phyloP scores from a whole-genome alignment of 2,113 vertebrate genomes.

The Planiliza haematocheilus region DNA sequence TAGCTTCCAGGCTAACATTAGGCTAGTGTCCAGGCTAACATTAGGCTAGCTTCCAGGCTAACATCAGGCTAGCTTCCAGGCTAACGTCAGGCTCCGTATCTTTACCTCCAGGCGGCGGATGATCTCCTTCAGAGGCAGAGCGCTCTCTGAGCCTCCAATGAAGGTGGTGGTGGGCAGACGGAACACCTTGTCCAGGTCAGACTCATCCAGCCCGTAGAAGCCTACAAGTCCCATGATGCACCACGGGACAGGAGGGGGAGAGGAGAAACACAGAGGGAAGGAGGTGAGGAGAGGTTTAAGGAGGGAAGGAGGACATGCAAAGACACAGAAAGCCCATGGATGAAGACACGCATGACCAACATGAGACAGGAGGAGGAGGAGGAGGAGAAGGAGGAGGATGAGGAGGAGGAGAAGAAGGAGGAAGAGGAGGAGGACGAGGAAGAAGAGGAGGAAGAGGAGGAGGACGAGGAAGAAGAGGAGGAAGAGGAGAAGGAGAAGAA shows the following conservation, averaged over 20 bases:
- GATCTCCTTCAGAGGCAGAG: constrained; percentile 94
- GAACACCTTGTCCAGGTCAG: constrained; percentile 97
- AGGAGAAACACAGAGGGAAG: not conserved
- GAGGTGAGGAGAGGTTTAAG: constrained; percentile 4
- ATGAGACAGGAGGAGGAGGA: not conserved
- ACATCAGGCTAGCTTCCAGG: too few relatives aligned
- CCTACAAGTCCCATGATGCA: constrained; percentile 83
- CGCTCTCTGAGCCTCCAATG: constrained; percentile 93
- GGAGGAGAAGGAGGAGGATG: not conserved
- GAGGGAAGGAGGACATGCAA: not conserved
- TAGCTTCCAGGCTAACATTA: too few relatives aligned
- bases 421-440: too few relatives aligned
- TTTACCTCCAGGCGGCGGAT: constrained; percentile 94
- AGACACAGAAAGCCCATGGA: not conserved
- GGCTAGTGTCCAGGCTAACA: too few relatives aligned
- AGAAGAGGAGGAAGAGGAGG: not conserved
- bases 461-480: not conserved
- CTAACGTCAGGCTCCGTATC: not conserved
- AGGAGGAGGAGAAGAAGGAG: not conserved
- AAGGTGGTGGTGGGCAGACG: constrained; percentile 97
- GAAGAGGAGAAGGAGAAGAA: not conserved
- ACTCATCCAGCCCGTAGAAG: constrained; percentile 96
- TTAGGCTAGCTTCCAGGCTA: too few relatives aligned
- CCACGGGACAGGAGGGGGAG: constrained; percentile 31
- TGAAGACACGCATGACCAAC: not conserved